Evolutionary conservation across 2,113 vertebrate genomes (phyloP), one percentile per base, ranked within the genome.

Genomic region (Silurus glanis): DNA sequence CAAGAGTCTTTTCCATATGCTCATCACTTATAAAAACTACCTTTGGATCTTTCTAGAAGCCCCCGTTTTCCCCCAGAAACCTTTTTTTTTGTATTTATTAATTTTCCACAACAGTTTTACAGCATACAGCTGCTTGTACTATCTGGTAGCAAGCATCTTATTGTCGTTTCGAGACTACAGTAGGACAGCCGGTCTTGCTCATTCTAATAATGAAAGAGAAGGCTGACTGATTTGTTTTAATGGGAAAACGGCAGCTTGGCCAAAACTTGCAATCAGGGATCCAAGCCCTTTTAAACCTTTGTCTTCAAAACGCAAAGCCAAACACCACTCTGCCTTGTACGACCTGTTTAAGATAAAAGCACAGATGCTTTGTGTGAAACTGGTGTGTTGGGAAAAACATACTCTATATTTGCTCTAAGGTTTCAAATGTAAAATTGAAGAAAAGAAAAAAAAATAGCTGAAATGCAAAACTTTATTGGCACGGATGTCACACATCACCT

Each of bases 121-220:
- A 82, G 82, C 59, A 83, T 49, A 37, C 89, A 90, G 90, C 88
- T 90, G 90, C 61, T 85, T 74, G 80, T 80, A 23, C 69, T 88
- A 67, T 88, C 90, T 90, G 91, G 87, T 85, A 93, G 89, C 88
- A 90, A 92, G 87, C 81, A 85, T 79, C 82, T 89, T 86, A 84
- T 90, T 88, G 87, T 90, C 74, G 89, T 90, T 93, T 88, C 53
- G 91, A 92, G 92, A 91, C 92, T 91, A 37, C 37, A 37, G 37
- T 37, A 93, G 58, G 79, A 81, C 80, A 84, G 90, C 75, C 49
- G 87, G 87, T 85, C 86, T 67, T 19, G 76, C 86, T 85, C 45
- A 61, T 72, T 64, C 85, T 90, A 93, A 94, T 94, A 91, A 81
- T 13, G 28, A 61, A 69, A 66, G 19, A 16, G 37, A 13, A 12